These are phyloP conservation scores for Hoplodrina blanda DNA, from an alignment of 2,888 invertebrate genomes.

Conservation along the genomic window DNA sequence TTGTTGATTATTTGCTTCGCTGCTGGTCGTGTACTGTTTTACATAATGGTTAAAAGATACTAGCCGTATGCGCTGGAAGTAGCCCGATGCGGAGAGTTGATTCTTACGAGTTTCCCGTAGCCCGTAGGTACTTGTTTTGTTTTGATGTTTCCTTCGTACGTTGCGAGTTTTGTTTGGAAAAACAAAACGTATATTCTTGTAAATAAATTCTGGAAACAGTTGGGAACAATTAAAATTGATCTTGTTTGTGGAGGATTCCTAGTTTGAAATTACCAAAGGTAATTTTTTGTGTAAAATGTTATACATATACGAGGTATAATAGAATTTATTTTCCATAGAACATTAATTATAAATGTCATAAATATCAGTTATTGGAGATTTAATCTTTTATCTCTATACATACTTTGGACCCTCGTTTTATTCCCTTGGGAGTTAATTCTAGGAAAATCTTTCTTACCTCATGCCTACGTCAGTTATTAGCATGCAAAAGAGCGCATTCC, in stretches of 20 bases:
- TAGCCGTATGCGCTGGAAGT: slow-evolving; percentile 27
- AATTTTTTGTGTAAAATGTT: too few relatives aligned
- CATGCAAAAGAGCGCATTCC: too few relatives aligned
- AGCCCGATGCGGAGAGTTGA: slow-evolving; percentile 28
- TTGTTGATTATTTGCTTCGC: slow-evolving; percentile 27
- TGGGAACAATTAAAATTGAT: background rate
- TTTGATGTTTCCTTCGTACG: background rate
- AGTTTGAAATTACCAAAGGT: background rate
- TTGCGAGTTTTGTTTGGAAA: slow-evolving; percentile 19
- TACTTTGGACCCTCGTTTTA: too few relatives aligned
- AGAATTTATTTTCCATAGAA: too few relatives aligned
- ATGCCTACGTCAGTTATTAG: too few relatives aligned
- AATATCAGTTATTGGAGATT: too few relatives aligned
- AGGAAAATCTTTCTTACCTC: too few relatives aligned
- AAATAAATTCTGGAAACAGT: background rate
- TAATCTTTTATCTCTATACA: too few relatives aligned
- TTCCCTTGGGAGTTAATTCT: too few relatives aligned
- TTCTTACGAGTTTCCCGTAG: slow-evolving; percentile 43
- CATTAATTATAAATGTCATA: too few relatives aligned
- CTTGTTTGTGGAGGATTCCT: background rate
- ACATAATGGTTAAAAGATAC: slow-evolving; percentile 48
- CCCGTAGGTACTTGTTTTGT: slow-evolving; percentile 21
- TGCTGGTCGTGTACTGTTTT: slow-evolving; percentile 29
- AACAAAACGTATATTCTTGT: slow-evolving; percentile 12
- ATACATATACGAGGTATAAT: too few relatives aligned